phyloP scores from a whole-genome alignment of 2,888 invertebrate genomes.

The Drosophila macrospina region DNA sequence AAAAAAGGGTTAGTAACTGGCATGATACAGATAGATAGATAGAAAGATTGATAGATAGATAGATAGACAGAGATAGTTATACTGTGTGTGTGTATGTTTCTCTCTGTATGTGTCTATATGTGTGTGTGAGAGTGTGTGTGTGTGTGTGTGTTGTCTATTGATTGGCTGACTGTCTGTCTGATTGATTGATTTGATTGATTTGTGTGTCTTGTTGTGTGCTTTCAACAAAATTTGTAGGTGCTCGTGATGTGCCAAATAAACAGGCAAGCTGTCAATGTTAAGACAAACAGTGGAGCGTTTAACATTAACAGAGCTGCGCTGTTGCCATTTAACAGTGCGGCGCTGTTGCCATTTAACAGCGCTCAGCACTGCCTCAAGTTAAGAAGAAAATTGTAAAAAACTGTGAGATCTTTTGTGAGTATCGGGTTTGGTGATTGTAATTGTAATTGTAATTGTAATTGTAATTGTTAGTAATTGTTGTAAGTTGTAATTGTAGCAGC shows the following conservation, averaged over 20 bases:
- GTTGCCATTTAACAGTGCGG: constrained; percentile 35
- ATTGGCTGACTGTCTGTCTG: constrained; percentile 15
- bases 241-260: constrained; percentile 49
- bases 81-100: constrained; percentile 26
- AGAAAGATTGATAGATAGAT: constrained; percentile 53
- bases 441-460: constrained; percentile 20
- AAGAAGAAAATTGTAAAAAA: constrained; percentile 30
- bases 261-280: constrained; percentile 24
- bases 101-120: constrained; percentile 2
- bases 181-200: constrained; percentile 17
- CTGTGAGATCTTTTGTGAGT: constrained; percentile 18
- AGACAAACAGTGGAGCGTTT: constrained; percentile 17
- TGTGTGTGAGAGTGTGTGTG: constrained; percentile 10
- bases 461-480: constrained; percentile 24
- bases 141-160: constrained; percentile 12
- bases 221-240: constrained; percentile 44
- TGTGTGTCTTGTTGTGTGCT: constrained; percentile 42
- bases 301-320: constrained; percentile 18
- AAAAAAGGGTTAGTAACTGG: constrained; percentile 56
- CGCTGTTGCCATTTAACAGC: constrained; percentile 39
- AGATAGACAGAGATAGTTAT: constrained; percentile 49
- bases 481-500: constrained; percentile 32
- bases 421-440: constrained; percentile 34
- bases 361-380: constrained; percentile 20
- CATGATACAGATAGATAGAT: constrained; percentile 59